Base-by-base conservation (phyloP, 2,888 invertebrate species). In the Agonopterix alstromeriana region DNA sequence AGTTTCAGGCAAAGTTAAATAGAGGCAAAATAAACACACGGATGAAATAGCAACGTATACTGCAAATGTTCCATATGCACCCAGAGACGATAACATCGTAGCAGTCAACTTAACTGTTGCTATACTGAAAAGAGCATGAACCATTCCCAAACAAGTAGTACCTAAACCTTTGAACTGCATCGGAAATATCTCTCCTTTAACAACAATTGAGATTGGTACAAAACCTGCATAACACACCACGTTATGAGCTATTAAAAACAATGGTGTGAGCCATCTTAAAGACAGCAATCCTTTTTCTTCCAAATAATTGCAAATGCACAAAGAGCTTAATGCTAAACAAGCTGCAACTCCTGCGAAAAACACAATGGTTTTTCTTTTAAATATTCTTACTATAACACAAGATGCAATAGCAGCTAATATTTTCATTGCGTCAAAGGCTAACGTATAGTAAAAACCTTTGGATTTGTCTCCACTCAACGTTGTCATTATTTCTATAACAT, bases 1-100 rank as follows among this genome's bases (percentile, higher is more conserved):
- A 8, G 48, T 43, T 36, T 48, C 48, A 1, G 48, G 48, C 36
- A 38, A 9, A 12, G 44, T 11, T 4, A 44, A 48, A 38, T 27
- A 43, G 8, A 43, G 35, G 4, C 12, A 7, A 8, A 43, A 3
- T 4, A 48, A 40, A 10, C 14, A n/a, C 2, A 4, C 10, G 2
- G 35, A 17, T 11, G 14, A 36, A 10, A 43, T 3, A 9, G 27
- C 8, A 7, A 43, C 9, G 11, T 48, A 48, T 1, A 48, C 48
- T 8, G 38, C 14, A 35, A 48, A 48, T 8, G 44, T 48, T 7
- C 48, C 48, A 27, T 43, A 40, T 2, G 44, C 35, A 3, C 40
- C 4, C 10, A 48, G 11, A 40, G 10, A 8, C 7, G 11, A 12
- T 10, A 48, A 10, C 43, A 48, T 40, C n/a, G 42, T 35, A 0